Evolutionary conservation across 1,140 invertebrate genomes (phyloP).

Genomic region (Formica exsecta): DNA sequence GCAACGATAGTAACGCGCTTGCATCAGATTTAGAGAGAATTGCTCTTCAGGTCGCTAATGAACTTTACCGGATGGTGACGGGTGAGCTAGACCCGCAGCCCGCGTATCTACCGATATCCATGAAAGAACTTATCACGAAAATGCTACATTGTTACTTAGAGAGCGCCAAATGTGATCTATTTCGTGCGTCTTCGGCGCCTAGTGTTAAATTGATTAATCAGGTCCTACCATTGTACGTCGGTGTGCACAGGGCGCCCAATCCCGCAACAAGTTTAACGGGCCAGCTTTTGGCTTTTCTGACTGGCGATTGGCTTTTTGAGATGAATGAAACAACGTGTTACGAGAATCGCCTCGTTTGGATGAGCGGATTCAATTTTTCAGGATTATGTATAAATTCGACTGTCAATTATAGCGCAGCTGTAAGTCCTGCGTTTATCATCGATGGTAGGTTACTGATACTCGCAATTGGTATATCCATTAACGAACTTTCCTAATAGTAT

Average conservation of each 20-base stretch:
- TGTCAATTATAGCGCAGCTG: conserved; percentile 91
- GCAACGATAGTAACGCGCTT: conserved; percentile 70
- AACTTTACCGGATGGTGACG: conserved; percentile 78
- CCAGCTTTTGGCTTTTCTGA: conserved; percentile 87
- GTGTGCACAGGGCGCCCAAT: conserved; percentile 85
- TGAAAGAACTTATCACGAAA: conserved; percentile 88
- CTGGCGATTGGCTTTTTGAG: conserved; percentile 85
- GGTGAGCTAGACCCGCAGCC: conserved; percentile 45
- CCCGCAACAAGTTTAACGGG: conserved; percentile 87
- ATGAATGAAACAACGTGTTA: conserved; percentile 80
- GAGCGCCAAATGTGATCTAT: conserved; percentile 90
- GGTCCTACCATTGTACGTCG: conserved; percentile 87
- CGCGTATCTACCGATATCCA: not conserved
- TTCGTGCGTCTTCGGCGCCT: conserved; percentile 87
- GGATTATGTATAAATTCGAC: conserved; percentile 92
- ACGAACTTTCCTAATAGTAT: not conserved
- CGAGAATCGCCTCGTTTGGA: conserved; percentile 85
- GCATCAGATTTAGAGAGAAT: conserved; percentile 75
- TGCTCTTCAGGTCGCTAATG: conserved; percentile 77
- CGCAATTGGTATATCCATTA: not conserved
- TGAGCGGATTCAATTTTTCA: conserved; percentile 88
- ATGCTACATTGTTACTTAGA: conserved; percentile 93
- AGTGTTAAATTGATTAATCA: conserved; percentile 79
- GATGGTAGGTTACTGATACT: conserved; percentile 87
- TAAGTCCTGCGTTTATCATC: conserved; percentile 93